phyloP scores from a whole-genome alignment of 2,797 vertebrate genomes.

The Passerculus sandwichensis region DNA sequence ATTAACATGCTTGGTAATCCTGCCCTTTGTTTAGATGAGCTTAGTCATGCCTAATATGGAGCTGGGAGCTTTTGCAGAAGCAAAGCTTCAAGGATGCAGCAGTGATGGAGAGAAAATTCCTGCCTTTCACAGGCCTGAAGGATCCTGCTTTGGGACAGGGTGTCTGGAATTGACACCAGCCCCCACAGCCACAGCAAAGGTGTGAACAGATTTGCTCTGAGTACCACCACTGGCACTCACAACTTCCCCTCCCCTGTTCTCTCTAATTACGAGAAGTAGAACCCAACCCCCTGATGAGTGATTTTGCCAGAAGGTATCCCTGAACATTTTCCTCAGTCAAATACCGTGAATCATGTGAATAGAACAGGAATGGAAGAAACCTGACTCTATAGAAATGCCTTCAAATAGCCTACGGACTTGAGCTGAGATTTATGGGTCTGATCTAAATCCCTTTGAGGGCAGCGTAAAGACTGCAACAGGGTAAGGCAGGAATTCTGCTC shows the following conservation, averaged over 20 bases:
- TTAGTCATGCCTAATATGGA: neutral
- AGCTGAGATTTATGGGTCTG: constrained; percentile 20
- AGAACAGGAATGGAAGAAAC: neutral
- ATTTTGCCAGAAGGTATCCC: neutral
- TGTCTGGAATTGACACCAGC: fast-evolving
- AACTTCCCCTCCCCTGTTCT: neutral
- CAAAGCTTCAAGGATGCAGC: neutral
- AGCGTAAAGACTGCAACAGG: neutral
- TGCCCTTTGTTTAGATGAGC: neutral
- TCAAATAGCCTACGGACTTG: neutral
- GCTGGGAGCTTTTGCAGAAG: neutral
- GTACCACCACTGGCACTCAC: neutral
- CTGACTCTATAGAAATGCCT: neutral
- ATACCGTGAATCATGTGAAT: neutral
- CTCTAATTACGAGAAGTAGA: neutral
- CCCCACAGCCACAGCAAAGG: neutral
- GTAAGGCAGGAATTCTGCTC: constrained; percentile 22
- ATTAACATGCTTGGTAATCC: neutral
- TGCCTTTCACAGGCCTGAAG: neutral
- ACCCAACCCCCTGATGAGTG: neutral
- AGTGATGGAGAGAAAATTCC: neutral
- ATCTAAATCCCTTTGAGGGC: constrained; percentile 15
- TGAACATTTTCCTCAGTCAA: neutral
- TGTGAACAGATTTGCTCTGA: neutral
- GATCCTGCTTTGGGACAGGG: neutral